Conservation (phyloP, 2,113 vertebrate genomes). For the Forbesichthys agassizii region DNA sequence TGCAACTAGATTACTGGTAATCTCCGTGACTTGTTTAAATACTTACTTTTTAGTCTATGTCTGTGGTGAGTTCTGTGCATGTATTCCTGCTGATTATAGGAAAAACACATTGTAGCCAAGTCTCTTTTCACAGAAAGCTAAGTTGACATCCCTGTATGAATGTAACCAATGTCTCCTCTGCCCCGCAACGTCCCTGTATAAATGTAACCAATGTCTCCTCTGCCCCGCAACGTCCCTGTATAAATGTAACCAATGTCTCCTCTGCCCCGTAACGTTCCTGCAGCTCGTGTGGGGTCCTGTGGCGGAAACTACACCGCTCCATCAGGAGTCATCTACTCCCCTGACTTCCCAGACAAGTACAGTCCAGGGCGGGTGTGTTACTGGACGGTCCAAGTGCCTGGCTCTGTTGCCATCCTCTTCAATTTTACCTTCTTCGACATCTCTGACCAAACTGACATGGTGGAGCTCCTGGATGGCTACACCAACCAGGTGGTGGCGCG, state of each 20-base stretch:
- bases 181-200: neutral
- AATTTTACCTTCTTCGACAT: slow-evolving; percentile 94
- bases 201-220: too few relatives aligned
- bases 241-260: neutral
- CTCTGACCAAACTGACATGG: slow-evolving; percentile 93
- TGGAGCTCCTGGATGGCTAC: slow-evolving; percentile 91
- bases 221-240: neutral
- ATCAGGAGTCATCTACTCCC: slow-evolving; percentile 90
- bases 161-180: neutral
- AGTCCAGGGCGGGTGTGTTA: slow-evolving; percentile 87
- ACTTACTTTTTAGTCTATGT: too few relatives aligned
- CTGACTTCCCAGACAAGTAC: slow-evolving; percentile 92
- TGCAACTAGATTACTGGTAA: too few relatives aligned
- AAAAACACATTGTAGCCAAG: too few relatives aligned
- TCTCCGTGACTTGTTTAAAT: too few relatives aligned
- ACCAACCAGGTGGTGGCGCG: slow-evolving; percentile 87
- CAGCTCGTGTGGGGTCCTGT: slow-evolving; percentile 90
- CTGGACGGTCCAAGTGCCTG: slow-evolving; percentile 91
- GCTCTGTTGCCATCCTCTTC: slow-evolving; percentile 85
- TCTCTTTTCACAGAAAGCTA: too few relatives aligned
- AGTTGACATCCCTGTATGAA: neutral
- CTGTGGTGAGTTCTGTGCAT: too few relatives aligned
- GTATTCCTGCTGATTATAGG: too few relatives aligned
- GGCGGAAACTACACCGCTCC: slow-evolving; percentile 90
- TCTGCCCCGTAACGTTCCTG: neutral